Evolutionary conservation across 1,140 invertebrate species (phyloP).

Genomic region (Asobara japonica): DNA sequence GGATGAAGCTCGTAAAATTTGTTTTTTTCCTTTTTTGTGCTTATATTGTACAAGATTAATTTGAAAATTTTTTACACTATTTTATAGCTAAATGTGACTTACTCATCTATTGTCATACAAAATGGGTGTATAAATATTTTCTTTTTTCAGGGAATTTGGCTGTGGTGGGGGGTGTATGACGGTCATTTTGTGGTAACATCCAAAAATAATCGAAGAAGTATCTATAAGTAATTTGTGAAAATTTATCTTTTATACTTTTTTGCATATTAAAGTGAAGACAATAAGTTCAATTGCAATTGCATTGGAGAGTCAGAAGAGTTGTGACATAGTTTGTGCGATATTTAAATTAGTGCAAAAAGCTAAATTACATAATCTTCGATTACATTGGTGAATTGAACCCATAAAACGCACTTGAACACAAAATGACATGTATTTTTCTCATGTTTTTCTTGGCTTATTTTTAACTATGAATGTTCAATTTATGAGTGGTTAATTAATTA

Average conservation of each 20-base stretch:
- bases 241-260: neutral
- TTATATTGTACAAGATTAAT: neutral
- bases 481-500: neutral
- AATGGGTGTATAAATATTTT: conserved; percentile 14
- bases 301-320: neutral
- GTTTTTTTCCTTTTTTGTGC: neutral
- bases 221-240: neutral
- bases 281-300: neutral
- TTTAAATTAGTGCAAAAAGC: neutral
- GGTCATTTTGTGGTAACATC: conserved; percentile 9
- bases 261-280: neutral
- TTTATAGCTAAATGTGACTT: conserved; percentile 5
- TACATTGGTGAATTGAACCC: neutral
- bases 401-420: neutral
- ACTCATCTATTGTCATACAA: conserved; percentile 1
- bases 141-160: neutral
- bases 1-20: conserved; percentile 9
- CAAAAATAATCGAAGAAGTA: conserved; percentile 1
- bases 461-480: neutral
- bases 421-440: neutral
- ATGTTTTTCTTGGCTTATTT: neutral
- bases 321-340: neutral
- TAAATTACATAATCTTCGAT: neutral
- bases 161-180: neutral
- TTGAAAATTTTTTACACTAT: neutral